Percentiles rank a stretch among this genome's conserved stretches.
Conservation (phyloP, 1,140 invertebrate genomes). For the Apis laboriosa region DNA sequence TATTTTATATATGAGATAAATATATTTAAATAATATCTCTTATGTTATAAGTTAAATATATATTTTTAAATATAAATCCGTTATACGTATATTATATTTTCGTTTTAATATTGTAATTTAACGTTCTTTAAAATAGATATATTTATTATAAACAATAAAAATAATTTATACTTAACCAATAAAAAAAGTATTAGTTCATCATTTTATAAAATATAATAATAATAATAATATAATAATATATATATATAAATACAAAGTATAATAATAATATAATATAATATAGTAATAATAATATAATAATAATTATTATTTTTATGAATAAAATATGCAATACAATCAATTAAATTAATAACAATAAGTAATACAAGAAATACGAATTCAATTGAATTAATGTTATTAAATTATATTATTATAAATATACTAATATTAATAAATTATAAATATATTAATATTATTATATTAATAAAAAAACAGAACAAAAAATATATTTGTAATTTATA, state of each 20-base stretch:
- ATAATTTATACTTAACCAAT: not conserved
- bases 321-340: too few relatives aligned
- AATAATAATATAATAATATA: too few relatives aligned
- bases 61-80: not conserved
- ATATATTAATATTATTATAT: too few relatives aligned
- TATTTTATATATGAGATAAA: not conserved
- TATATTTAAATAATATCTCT: not conserved
- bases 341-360: too few relatives aligned
- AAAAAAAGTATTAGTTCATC: not conserved
- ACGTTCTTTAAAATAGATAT: not conserved
- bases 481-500: not conserved
- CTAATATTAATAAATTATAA: too few relatives aligned
- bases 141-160: not conserved
- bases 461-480: not conserved
- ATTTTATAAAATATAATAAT: not conserved
- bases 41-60: not conserved
- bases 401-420: too few relatives aligned
- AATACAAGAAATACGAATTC: too few relatives aligned
- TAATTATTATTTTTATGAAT: too few relatives aligned
- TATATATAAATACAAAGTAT: too few relatives aligned
- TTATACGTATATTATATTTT: not conserved
- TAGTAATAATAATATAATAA: too few relatives aligned
- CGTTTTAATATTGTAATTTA: not conserved
- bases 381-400: too few relatives aligned
- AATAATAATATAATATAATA: too few relatives aligned